These are phyloP conservation scores for Chironex yamaguchii DNA, from an alignment of 30 jellyfish, hydroid and myxozoan genomes.

Conservation along the genomic window DNA sequence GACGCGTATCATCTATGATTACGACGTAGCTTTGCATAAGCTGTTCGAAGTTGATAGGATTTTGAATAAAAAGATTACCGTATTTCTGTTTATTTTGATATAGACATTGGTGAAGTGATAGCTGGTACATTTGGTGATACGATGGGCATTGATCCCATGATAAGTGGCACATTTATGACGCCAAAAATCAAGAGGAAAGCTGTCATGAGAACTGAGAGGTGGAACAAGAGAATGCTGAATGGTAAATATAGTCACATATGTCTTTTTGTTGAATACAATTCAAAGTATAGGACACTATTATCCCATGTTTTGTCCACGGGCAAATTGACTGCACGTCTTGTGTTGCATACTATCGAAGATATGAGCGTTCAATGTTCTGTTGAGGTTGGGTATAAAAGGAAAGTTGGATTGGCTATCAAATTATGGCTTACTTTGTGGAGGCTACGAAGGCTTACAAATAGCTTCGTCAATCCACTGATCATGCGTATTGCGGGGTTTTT, in stretches of 20 bases:
- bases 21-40: no score
- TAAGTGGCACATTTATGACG: constrained; percentile 61
- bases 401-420: background rate
- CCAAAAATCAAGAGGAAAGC: constrained; percentile 8
- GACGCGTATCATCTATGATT: no score
- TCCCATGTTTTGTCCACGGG: no score
- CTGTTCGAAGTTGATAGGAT: no score
- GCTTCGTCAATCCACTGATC: no score
- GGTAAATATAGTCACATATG: constrained; percentile 16
- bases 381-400: background rate
- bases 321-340: no score
- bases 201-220: constrained; percentile 37
- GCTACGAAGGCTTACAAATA: no score
- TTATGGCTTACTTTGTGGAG: background rate
- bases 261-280: no score
- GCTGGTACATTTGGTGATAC: constrained; percentile 60
- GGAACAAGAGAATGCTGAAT: constrained; percentile 18
- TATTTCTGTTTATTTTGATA: background rate
- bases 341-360: background rate
- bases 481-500: no score
- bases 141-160: constrained; percentile 60
- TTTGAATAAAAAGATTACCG: no score
- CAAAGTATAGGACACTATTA: no score
- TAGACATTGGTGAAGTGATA: constrained; percentile 45
- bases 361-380: background rate